Conservation (phyloP, 2,888 invertebrate species). For the Cephus sareptanus region DNA sequence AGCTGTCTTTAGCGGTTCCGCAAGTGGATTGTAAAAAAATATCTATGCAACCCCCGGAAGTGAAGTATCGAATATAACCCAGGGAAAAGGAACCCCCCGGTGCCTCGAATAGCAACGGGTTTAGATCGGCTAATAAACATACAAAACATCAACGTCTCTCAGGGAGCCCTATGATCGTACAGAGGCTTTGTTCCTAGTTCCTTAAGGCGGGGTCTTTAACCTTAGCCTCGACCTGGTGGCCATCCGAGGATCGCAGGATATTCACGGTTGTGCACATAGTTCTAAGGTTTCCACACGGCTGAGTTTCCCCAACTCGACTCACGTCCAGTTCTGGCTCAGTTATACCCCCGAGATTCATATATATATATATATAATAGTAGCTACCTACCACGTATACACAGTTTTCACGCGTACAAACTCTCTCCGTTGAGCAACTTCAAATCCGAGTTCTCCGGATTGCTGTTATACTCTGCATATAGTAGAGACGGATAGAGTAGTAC, state of each 20-base stretch:
- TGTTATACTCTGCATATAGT: background rate
- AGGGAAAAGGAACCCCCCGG: background rate
- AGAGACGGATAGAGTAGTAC: background rate
- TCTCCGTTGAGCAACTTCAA: background rate
- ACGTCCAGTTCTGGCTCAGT: background rate
- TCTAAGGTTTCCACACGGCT: background rate
- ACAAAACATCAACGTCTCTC: background rate
- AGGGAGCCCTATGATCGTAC: background rate
- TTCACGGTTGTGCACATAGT: conserved; percentile 7
- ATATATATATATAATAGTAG: background rate
- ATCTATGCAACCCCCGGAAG: background rate
- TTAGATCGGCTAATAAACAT: background rate
- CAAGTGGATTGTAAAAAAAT: background rate
- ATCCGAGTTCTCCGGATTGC: background rate
- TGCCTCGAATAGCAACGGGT: background rate
- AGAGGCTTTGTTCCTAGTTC: conserved; percentile 2
- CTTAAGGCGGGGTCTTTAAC: conserved; percentile 6
- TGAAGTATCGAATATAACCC: background rate
- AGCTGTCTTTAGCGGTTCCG: background rate
- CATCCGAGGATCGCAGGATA: background rate
- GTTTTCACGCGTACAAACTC: background rate
- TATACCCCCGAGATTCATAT: background rate
- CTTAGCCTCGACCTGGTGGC: conserved; percentile 6
- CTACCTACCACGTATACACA: background rate
- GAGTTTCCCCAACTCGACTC: conserved; percentile 1